These are phyloP conservation scores for Autographa pulchrina DNA, from an alignment of 2,888 invertebrate genomes.

Conservation along the genomic window DNA sequence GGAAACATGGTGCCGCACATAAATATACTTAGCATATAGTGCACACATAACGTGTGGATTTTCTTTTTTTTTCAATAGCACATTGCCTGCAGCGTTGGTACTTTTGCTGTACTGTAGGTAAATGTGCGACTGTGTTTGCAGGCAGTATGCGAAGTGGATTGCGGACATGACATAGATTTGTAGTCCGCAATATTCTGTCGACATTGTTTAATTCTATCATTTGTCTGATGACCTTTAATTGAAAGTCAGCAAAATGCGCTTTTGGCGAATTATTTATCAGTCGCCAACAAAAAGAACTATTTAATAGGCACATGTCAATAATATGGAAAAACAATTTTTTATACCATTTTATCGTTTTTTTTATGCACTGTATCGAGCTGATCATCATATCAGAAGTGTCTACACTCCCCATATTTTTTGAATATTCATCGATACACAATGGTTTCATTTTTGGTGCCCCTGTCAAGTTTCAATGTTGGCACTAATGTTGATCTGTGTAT, in stretches of 20 bases:
- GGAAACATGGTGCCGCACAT: constrained; percentile 29
- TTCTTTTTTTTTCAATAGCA: constrained; percentile 35
- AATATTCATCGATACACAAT: constrained; percentile 61
- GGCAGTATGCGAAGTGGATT: constrained; percentile 24
- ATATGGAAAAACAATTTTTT: constrained; percentile 51
- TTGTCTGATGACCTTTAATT: constrained; percentile 20
- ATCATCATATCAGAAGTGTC: constrained; percentile 68
- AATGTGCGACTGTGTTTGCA: constrained; percentile 20
- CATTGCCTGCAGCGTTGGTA: constrained; percentile 39
- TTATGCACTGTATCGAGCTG: constrained; percentile 60
- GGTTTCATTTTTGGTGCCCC: constrained; percentile 47
- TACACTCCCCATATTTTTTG: constrained; percentile 66
- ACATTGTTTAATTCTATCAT: constrained; percentile 24
- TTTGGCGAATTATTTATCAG: constrained; percentile 19
- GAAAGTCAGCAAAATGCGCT: constrained; percentile 24
- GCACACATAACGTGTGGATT: constrained; percentile 39
- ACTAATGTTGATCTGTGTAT: constrained; percentile 44
- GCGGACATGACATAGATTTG: constrained; percentile 10
- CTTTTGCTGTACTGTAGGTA: constrained; percentile 20
- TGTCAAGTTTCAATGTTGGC: constrained; percentile 45
- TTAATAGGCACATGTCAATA: constrained; percentile 42
- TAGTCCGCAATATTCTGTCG: constrained; percentile 15
- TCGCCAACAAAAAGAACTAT: constrained; percentile 25
- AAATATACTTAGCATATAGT: constrained; percentile 39
- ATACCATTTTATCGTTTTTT: constrained; percentile 69